These are phyloP conservation scores for Tragelaphus buxtoni DNA, from an alignment of 2,113 vertebrate species.

Conservation along the genomic window DNA sequence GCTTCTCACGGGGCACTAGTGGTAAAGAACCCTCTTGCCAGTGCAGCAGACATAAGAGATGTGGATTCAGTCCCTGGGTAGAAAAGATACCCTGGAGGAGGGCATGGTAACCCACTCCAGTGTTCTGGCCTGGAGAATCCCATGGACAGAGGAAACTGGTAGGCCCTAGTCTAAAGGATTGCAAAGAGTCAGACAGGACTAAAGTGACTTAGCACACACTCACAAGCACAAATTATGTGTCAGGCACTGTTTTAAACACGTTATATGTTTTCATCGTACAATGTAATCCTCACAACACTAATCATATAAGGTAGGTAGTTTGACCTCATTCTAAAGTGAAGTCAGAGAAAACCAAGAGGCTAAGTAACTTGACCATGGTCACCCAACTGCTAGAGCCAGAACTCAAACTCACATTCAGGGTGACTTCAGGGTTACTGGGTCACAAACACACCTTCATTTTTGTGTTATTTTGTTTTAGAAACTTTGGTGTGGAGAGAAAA, in stretches of 20 bases:
- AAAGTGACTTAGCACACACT: background rate
- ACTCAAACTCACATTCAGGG: background rate
- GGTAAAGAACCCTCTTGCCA: background rate
- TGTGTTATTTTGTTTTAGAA: background rate
- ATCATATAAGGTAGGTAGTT: background rate
- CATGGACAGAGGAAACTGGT: background rate
- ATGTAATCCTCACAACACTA: background rate
- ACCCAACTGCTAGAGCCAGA: background rate
- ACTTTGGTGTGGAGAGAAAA: background rate
- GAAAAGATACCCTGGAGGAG: background rate
- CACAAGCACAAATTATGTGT: background rate
- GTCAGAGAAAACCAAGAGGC: background rate
- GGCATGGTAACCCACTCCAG: background rate
- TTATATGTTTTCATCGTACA: background rate
- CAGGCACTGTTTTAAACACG: background rate
- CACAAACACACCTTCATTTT: background rate
- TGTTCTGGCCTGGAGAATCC: background rate
- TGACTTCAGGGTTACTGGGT: background rate
- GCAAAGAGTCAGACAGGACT: background rate
- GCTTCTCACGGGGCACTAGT: background rate
- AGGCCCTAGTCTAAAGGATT: background rate
- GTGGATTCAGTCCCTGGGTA: background rate
- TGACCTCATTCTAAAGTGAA: background rate
- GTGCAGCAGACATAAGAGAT: background rate
- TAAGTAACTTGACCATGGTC: background rate